Conservation (phyloP, 2,888 invertebrate genomes). For the Coelogynopora nodosa region DNA sequence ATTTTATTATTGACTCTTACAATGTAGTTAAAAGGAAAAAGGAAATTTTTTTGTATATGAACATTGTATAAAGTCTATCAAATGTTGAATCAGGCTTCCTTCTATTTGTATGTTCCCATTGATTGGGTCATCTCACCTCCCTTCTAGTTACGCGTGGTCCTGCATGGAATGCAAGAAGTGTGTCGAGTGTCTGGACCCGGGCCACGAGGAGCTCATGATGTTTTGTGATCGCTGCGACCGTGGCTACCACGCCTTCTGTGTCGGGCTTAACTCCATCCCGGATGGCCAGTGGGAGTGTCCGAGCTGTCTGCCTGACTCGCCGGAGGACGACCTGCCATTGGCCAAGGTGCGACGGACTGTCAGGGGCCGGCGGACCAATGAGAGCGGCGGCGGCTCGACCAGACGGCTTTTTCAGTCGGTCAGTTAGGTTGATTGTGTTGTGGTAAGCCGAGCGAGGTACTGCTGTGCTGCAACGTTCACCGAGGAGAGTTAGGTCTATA, state of each 20-base stretch:
- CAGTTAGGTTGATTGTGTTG: not conserved
- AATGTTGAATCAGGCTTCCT: too few relatives aligned
- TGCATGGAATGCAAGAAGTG: slow-evolving; percentile 89
- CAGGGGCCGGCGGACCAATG: not conserved
- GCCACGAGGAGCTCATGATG: slow-evolving; percentile 83
- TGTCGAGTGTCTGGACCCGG: slow-evolving; percentile 75
- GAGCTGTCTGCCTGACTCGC: slow-evolving; percentile 51
- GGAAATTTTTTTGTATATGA: too few relatives aligned
- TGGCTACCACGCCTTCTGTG: slow-evolving; percentile 87
- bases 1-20: too few relatives aligned
- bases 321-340: not conserved
- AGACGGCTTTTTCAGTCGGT: not conserved
- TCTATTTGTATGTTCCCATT: too few relatives aligned
- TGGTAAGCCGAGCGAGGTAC: too few relatives aligned
- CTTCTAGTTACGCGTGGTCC: slow-evolving; percentile 75
- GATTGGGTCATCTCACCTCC: too few relatives aligned
- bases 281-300: slow-evolving; percentile 82
- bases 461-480: too few relatives aligned
- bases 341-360: not conserved
- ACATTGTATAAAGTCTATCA: too few relatives aligned
- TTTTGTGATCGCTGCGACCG: slow-evolving; percentile 90
- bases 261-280: slow-evolving; percentile 75
- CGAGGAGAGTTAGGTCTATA: too few relatives aligned
- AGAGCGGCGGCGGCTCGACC: not conserved
- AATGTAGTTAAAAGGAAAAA: too few relatives aligned